phyloP scores from a whole-genome alignment of 2,888 invertebrate genomes.

The Alsophila aescularia region DNA sequence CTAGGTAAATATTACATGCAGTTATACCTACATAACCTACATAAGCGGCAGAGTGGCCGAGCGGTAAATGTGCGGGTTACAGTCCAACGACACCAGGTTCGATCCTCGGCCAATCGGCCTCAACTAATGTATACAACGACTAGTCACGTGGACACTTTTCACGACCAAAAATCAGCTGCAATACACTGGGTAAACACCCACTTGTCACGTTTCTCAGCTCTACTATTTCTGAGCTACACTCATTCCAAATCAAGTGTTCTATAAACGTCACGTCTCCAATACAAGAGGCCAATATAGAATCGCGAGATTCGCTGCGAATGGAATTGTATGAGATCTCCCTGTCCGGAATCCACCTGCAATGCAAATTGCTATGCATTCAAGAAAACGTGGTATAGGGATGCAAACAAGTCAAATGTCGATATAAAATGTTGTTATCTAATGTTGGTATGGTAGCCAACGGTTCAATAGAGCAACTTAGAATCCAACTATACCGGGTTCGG shows the following conservation, averaged over 20 bases:
- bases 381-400: slow-evolving; percentile 4
- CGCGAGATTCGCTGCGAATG: slow-evolving; percentile 1
- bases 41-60: no score
- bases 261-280: slow-evolving; percentile 3
- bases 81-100: no score
- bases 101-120: no score
- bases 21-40: no score
- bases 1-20: no score
- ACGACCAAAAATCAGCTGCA: no score
- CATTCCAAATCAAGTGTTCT: neutral
- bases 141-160: no score
- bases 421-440: neutral
- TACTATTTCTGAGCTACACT: neutral
- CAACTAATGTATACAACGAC: no score
- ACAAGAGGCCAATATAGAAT: neutral
- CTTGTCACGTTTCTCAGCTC: neutral
- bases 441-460: no score
- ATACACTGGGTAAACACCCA: neutral
- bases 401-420: neutral
- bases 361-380: slow-evolving; percentile 31
- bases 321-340: slow-evolving; percentile 6
- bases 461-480: no score
- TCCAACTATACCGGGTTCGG: no score
- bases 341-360: slow-evolving; percentile 7
- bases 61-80: no score